Evolutionary conservation across 2,888 invertebrate genomes (phyloP).

Genomic region (Cabera pusaria): DNA sequence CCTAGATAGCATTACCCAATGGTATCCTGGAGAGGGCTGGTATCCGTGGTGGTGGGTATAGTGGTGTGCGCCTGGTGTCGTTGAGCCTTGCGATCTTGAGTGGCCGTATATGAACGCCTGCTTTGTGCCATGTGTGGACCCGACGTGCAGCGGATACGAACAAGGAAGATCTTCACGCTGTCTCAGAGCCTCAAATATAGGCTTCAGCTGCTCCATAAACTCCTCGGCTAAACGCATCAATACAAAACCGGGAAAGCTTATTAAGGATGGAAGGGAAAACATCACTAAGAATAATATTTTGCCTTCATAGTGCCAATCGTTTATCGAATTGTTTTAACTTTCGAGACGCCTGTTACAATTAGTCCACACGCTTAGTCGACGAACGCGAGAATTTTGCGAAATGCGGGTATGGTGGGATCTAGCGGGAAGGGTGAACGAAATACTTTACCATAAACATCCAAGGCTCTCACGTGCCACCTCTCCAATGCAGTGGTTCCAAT

Average conservation of each 20-base stretch:
- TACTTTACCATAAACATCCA: conserved; percentile 78
- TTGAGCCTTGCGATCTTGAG: conserved; percentile 84
- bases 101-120: conserved; percentile 84
- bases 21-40: conserved; percentile 88
- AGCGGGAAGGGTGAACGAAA: conserved; percentile 71
- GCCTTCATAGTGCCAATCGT: conserved; percentile 81
- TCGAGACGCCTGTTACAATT: conserved; percentile 62
- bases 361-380: conserved; percentile 69
- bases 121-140: conserved; percentile 85
- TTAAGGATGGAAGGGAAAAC: conserved; percentile 60
- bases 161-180: conserved; percentile 95
- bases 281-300: conserved; percentile 49
- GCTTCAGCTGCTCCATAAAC: conserved; percentile 97
- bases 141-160: conserved; percentile 95
- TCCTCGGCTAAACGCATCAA: conserved; percentile 91
- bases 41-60: conserved; percentile 87
- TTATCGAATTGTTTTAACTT: conserved; percentile 43
- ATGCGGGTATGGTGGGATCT: conserved; percentile 69
- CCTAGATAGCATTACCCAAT: conserved; percentile 87
- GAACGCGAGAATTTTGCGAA: conserved; percentile 58
- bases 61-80: conserved; percentile 85
- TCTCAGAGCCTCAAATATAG: conserved; percentile 96
- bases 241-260: conserved; percentile 74
- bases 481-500: conserved; percentile 80
- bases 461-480: conserved; percentile 80